Conservation (phyloP, 2,113 vertebrate species). For the Isurus oxyrinchus region DNA sequence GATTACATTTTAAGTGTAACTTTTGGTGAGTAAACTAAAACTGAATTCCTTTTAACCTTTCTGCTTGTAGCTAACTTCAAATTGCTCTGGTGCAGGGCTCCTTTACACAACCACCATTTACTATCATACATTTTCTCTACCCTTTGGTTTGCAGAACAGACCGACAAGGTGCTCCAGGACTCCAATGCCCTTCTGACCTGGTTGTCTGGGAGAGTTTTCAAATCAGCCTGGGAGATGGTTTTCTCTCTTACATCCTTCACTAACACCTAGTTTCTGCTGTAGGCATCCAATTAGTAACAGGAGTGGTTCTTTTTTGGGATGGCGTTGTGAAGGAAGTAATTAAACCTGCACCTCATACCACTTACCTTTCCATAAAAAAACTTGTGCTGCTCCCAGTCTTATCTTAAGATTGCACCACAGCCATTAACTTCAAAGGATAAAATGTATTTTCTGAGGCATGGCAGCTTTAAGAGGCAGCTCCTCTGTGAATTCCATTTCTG, state of each 20-base stretch:
- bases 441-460: neutral
- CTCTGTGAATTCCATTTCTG: neutral
- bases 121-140: neutral
- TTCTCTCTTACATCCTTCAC: neutral
- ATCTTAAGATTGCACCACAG: neutral
- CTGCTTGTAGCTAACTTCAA: neutral
- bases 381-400: neutral
- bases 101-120: neutral
- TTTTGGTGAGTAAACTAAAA: neutral
- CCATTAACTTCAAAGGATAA: neutral
- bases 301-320: neutral
- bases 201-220: neutral
- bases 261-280: neutral
- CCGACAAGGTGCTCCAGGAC: neutral
- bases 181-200: neutral
- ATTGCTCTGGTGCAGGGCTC: neutral
- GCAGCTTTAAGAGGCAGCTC: slow-evolving; percentile 1
- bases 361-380: neutral
- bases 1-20: neutral
- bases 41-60: neutral
- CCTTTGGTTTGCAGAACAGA: neutral
- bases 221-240: neutral
- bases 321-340: neutral
- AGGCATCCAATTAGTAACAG: neutral
- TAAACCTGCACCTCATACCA: neutral